Evolutionary conservation across 1,140 invertebrate species (phyloP), one percentile per base, ranked within the genome.

Genomic region (Capitella teleta): DNA sequence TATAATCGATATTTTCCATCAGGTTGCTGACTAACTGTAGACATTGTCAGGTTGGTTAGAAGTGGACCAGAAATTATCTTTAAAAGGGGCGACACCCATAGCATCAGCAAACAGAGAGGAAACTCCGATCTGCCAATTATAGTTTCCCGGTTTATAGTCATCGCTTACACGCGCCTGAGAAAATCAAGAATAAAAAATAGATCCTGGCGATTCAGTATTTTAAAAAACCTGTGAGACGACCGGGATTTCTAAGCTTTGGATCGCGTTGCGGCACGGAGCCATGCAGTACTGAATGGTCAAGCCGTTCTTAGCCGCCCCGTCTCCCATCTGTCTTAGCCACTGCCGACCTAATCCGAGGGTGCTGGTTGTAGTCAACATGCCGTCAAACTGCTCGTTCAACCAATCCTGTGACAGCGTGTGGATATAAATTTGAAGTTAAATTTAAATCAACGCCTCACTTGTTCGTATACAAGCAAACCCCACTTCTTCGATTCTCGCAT

Each of bases 51-150:
- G 58, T 41, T 68, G 64, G 10, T 5, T 40, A n/a, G 50, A 36
- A 14, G 58, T 61, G 5, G 66, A 58, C 63, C 64, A 68, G 47
- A 66, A 66, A 8, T 61, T 66, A 52, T 68, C 66, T 49, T 68
- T 68, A 37, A 55, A 67, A 10, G 66, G 66, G 6, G 60, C 62
- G 2, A 68, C 23, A 21, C 60, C 62, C 6, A 68, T 25, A 4
- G 64, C 61, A 49, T 61, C 41, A 2, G 60, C 60, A 42, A 67
- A 61, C 18, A 68, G 60, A 23, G 61, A 63, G 8, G 62, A 59
- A 8, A 66, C 55, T 0, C 66, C 66, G 25, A 68, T 66, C 16
- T 57, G 56, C 64, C 64, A 68, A 42, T 68, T 61, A 6, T 59
- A 53, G 8, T 47, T 47, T 2, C 51, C 57, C 4, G 55, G 52